Evolutionary conservation across 2,888 invertebrate species (phyloP), one percentile per base, ranked within the genome.

Genomic region (Apodemia duryi): DNA sequence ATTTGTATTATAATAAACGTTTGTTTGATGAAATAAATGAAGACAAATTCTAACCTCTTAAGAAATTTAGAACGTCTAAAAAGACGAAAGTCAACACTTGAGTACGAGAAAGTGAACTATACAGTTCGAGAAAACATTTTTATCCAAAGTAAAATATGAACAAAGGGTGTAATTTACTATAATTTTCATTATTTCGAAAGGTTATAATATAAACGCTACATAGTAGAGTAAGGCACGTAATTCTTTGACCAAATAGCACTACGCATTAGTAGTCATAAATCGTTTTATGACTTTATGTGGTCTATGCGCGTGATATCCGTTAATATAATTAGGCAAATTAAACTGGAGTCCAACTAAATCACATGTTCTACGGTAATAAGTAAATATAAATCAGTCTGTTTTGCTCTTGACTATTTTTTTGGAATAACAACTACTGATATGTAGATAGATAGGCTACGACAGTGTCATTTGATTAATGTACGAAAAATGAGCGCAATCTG

Each of bases 201-300:
- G 35, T 60, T 35, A 60, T 35, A 32, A 35, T n/a, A 35, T 60
- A 35, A 60, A 35, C 35, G 60, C 60, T n/a, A 60, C 60, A 35
- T 35, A 60, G 60, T 60, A 32, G 13, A 35, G 60, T 13, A 35
- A 32, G 35, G 60, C 60, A 60, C 60, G 60, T 60, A 13, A 60
- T 60, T 60, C 21, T 60, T 60, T 60, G 60, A 35, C 60, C 13
- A 60, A 60, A 60, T 60, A 35, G 60, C 32, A 7, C 35, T n/a
- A n/a, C 35, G 32, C 60, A 60, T 60, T 60, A 60, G 60, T 35
- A n/a, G 29, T 13, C 35, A 60, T 60, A 60, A 60, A 60, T n/a
- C 35, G 35, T 35, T 60, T 60, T 60, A n/a, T n/a, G n/a, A n/a
- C n/a, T n/a, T n/a, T n/a, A n/a, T n/a, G 57, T 60, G 57, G 35